Base-by-base conservation (phyloP, 2,888 invertebrate genomes). In the Drosophila falleni region DNA sequence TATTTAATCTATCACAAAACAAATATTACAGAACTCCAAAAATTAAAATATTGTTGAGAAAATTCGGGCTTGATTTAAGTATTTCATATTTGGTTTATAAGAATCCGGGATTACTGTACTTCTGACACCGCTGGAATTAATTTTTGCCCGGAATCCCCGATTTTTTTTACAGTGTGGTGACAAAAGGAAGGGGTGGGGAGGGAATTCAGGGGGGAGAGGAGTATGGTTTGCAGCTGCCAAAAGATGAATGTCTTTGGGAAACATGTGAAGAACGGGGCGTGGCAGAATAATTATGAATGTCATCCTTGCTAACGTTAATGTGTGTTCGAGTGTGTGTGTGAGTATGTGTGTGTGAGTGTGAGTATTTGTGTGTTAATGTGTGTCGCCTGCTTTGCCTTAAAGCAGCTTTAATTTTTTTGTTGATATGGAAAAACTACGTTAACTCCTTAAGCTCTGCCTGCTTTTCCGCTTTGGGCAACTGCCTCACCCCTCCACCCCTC, bases 211-310 rank as follows among this genome's bases (percentile, higher is more conserved):
- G 46, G 5, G 26, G 39, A n/a, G 3, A 9, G 42, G 37, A 0
- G 29, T 4, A 29, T 29, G n/a, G 13, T n/a, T 10, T 51, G 74
- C 72, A 61, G 64, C 74, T 66, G 70, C 75, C 75, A 71, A 77
- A 77, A 77, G 77, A 77, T 79, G 77, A 77, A 77, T 77, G 80
- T 79, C 80, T 79, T 74, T 74, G 63, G 58, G n/a, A 33, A 35
- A 49, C 61, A 75, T 67, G 58, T 55, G 64, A 49, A 60, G 46
- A 58, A 64, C 49, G n/a, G 79, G 76, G 79, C 58, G 79, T 61
- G 79, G 67, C 63, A 46, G 42, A 71, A 88, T 83, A 83, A 83
- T 83, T 88, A 83, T 83, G 88, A 83, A 85, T 83, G 88, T 68
- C 80, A 70, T 74, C 71, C 41, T 50, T 51, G 58, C 75, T 56